phyloP scores from a whole-genome alignment of 2,888 invertebrate genomes.

The Heterodera filipjevi region DNA sequence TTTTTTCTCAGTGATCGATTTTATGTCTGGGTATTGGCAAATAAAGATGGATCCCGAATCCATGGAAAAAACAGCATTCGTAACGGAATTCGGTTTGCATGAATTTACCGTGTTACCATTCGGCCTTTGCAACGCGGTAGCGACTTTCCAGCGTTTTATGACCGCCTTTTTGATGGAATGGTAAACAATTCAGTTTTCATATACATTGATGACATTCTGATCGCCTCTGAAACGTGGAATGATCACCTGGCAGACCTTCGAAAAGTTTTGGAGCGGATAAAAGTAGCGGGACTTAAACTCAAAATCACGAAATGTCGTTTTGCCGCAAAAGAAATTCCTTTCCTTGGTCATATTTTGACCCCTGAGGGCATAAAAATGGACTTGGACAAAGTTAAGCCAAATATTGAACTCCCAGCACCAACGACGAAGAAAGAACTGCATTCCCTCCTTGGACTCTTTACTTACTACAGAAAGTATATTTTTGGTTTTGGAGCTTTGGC shows the following conservation, averaged over 20 bases:
- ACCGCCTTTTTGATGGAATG: conserved; percentile 37
- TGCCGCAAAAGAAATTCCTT: conserved; percentile 17
- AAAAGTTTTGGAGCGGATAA: conserved; percentile 34
- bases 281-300: conserved; percentile 28
- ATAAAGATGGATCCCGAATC: conserved; percentile 40
- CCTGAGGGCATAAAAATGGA: conserved; percentile 31
- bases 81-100: conserved; percentile 43
- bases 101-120: conserved; percentile 53
- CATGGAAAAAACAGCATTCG: conserved; percentile 50
- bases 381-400: conserved; percentile 26
- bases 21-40: conserved; percentile 51
- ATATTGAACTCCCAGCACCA: conserved; percentile 26
- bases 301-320: conserved; percentile 36
- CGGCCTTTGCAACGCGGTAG: conserved; percentile 50
- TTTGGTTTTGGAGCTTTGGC: conserved; percentile 22
- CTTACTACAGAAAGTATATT: conserved; percentile 32
- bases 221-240: conserved; percentile 37
- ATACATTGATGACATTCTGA: conserved; percentile 52
- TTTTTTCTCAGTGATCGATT: conserved; percentile 45
- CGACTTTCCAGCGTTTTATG: conserved; percentile 53
- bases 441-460: conserved; percentile 29
- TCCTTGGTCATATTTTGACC: conserved; percentile 33
- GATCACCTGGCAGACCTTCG: conserved; percentile 39
- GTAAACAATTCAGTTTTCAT: conserved; percentile 30
- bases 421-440: conserved; percentile 1